Conservation (phyloP, 1,140 invertebrate species). For the Druon quercuslanigerum region DNA sequence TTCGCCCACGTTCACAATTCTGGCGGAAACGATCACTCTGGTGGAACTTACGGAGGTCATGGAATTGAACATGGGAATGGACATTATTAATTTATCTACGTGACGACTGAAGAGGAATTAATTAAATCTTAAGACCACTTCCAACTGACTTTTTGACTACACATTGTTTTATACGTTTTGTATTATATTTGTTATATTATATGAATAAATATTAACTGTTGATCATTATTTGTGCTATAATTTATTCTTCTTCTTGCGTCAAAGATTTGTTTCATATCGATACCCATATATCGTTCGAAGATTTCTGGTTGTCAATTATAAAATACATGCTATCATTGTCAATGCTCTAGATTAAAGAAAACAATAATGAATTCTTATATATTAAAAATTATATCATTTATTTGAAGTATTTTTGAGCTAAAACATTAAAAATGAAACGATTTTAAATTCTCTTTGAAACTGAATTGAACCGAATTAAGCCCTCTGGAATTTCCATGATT, state of each 20-base stretch:
- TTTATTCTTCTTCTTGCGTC: background rate
- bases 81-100: slow-evolving; percentile 35
- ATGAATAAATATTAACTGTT: slow-evolving; percentile 9
- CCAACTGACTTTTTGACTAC: slow-evolving; percentile 1
- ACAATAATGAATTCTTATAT: no score
- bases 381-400: no score
- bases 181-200: background rate
- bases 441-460: no score
- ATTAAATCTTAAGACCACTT: background rate
- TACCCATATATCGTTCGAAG: no score
- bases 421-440: no score
- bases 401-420: no score
- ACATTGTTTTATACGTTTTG: background rate
- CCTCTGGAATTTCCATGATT: no score
- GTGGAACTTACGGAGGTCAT: slow-evolving; percentile 65
- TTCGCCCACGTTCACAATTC: slow-evolving; percentile 85
- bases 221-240: background rate
- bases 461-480: no score
- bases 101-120: slow-evolving; percentile 9
- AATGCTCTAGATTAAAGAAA: no score
- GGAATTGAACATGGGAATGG: slow-evolving; percentile 41
- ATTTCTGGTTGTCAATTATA: no score
- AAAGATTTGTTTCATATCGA: no score
- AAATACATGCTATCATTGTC: no score
- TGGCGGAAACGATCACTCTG: slow-evolving; percentile 75